Base-by-base conservation (phyloP, 2,797 vertebrate species). In the Clamator glandarius region DNA sequence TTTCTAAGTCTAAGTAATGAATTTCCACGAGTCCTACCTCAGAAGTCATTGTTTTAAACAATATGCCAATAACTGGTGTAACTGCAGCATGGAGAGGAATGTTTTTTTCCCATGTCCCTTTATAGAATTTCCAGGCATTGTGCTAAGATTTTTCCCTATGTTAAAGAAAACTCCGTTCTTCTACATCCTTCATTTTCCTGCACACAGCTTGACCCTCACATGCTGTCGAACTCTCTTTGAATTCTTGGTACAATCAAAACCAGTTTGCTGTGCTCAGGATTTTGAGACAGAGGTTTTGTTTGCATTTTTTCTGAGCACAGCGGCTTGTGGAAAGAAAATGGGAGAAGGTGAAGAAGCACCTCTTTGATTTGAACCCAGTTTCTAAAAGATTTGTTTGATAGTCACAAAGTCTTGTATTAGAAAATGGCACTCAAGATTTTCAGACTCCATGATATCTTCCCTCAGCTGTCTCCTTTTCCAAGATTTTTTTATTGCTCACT, bases 111-210 rank as follows among this genome's bases (percentile, higher is more conserved):
- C 82, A 87, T 51, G 54, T 74, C 84, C 63, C 35, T 74, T 84
- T 74, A 70, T 41, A 73, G 89, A 70, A 76, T 87, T 90, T 95
- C 89, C 85, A 91, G 94, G 83, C 92, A 59, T 64, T 33, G 26
- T 68, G 87, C 95, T 92, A 90, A 70, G 68, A 68, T 12, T 51
- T 92, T 48, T 52, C 76, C 70, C 16, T 28, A 3, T 7, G 6
- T 90, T 93, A 87, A 91, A 91, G 77, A 90, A 91, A 93, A 91
- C 24, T 68, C 61, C 6, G 2, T 85, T 80, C 39, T 93, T 89
- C 52, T 55, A 83, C 46, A 85, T 87, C 50, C 61, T 83, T 66
- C 58, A 39, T 72, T 85, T 89, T 68, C 50, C 75, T 55, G 54
- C 46, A 80, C 19, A 24, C 58, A 76, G 46, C 62, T 79, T 42